phyloP scores from a whole-genome alignment of 2,797 vertebrate species.

The Heterohyrax brucei region DNA sequence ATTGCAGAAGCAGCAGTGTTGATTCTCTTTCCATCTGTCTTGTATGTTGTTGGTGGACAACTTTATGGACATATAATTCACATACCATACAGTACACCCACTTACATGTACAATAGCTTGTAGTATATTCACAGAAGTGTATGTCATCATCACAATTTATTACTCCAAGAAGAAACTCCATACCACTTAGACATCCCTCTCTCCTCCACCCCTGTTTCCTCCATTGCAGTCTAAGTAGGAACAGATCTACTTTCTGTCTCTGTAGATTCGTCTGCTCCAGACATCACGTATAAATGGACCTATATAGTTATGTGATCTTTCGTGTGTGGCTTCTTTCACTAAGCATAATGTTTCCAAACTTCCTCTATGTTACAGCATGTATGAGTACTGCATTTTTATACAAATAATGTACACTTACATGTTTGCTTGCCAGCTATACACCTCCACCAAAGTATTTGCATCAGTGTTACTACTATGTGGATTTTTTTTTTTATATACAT shows the following conservation, averaged over 20 bases:
- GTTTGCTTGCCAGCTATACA: too few relatives aligned
- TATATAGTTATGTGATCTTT: background rate
- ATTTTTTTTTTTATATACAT: too few relatives aligned
- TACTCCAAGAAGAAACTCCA: background rate
- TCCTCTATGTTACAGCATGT: background rate
- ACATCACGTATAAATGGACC: background rate
- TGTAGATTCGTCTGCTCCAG: background rate
- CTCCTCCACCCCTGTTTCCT: background rate
- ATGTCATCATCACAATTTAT: background rate
- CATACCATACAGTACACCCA: background rate
- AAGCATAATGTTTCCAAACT: background rate
- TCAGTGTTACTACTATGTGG: too few relatives aligned
- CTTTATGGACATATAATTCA: background rate
- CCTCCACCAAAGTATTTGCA: too few relatives aligned
- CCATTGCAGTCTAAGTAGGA: background rate
- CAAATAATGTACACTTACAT: too few relatives aligned
- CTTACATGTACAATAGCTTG: background rate
- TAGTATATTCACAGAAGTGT: background rate
- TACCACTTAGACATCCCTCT: background rate
- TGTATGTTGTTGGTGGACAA: background rate
- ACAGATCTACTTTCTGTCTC: background rate
- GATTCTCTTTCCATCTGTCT: background rate
- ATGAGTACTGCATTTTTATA: too few relatives aligned
- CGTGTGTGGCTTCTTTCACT: conserved; percentile 4
- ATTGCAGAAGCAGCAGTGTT: background rate